A percentile compares a stretch with the other conserved stretches of the same genome.
These are phyloP conservation scores for Atractosteus spatula DNA, from an alignment of 2,113 vertebrate species.

Conservation along the genomic window DNA sequence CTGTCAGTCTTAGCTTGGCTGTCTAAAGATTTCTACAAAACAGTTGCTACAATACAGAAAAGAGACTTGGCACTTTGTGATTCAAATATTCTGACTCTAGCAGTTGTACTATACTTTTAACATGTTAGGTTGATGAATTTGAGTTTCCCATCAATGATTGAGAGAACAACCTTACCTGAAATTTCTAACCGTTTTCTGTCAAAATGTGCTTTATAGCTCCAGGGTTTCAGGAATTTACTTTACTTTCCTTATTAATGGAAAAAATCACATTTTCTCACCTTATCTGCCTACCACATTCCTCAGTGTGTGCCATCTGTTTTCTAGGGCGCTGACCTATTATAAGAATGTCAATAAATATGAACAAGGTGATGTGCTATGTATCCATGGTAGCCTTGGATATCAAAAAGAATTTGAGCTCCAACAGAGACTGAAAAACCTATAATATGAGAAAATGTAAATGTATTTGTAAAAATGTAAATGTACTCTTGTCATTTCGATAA, in stretches of 20 bases:
- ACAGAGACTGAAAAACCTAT: conserved; percentile 1
- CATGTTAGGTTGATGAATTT: no score
- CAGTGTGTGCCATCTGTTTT: neutral
- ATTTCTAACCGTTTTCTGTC: neutral
- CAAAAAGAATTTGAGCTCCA: conserved; percentile 7
- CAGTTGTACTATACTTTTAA: no score
- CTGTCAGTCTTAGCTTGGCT: no score
- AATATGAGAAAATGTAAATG: neutral
- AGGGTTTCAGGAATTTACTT: neutral
- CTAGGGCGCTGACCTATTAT: neutral
- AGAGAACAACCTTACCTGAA: no score
- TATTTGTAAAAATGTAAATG: no score
- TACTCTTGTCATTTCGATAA: no score
- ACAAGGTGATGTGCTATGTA: neutral
- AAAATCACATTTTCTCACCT: conserved; percentile 4
- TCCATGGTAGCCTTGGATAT: conserved; percentile 1
- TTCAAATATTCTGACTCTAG: no score
- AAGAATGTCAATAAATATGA: neutral
- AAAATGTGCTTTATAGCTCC: neutral
- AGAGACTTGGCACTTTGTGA: no score
- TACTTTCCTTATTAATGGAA: conserved; percentile 1
- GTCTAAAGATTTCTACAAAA: no score
- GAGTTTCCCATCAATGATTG: no score
- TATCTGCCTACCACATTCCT: conserved; percentile 3
- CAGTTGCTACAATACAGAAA: no score